A percentile compares a stretch with the other conserved stretches of the same genome.
Evolutionary conservation across 2,797 vertebrate species (phyloP).

Genomic region (Spondyliosoma cantharus): DNA sequence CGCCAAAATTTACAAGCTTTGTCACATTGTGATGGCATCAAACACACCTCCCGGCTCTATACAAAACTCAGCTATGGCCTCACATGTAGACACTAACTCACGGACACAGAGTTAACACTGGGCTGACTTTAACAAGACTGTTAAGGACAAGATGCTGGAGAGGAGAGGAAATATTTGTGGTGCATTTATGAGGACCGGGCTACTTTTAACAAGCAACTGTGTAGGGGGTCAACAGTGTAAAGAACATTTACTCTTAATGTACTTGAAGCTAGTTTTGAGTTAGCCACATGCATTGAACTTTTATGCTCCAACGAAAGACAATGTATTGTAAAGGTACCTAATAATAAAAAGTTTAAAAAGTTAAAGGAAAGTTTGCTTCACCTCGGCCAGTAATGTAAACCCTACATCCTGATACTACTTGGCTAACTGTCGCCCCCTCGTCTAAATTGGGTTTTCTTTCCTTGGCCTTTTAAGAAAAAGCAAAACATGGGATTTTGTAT

Average conservation of each 20-base stretch:
- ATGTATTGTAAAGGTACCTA: not conserved
- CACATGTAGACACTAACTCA: slow-evolving; percentile 25
- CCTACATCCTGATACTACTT: not conserved
- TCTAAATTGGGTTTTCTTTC: no score
- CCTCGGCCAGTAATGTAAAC: not conserved
- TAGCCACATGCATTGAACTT: not conserved
- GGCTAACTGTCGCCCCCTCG: no score
- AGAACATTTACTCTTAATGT: not conserved
- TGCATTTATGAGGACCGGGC: slow-evolving; percentile 19
- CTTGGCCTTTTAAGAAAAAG: not conserved
- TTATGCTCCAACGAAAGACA: not conserved
- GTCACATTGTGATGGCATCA: slow-evolving; percentile 28
- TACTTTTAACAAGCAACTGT: slow-evolving; percentile 8
- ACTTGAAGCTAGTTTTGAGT: not conserved
- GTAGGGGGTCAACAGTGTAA: not conserved
- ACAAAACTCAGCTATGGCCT: slow-evolving; percentile 33
- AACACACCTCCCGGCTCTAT: slow-evolving; percentile 5
- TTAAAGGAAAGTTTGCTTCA: no score
- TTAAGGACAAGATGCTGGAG: slow-evolving; percentile 24
- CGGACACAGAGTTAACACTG: not conserved
- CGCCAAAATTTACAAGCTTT: slow-evolving; percentile 25
- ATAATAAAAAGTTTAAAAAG: not conserved
- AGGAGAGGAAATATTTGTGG: slow-evolving; percentile 17
- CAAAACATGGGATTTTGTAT: not conserved
- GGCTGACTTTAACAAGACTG: slow-evolving; percentile 33